A percentile compares a stretch with the other conserved stretches of the same genome.
These are phyloP conservation scores for Aulostomus chinensis DNA, from an alignment of 2,797 vertebrate species.

Conservation along the genomic window DNA sequence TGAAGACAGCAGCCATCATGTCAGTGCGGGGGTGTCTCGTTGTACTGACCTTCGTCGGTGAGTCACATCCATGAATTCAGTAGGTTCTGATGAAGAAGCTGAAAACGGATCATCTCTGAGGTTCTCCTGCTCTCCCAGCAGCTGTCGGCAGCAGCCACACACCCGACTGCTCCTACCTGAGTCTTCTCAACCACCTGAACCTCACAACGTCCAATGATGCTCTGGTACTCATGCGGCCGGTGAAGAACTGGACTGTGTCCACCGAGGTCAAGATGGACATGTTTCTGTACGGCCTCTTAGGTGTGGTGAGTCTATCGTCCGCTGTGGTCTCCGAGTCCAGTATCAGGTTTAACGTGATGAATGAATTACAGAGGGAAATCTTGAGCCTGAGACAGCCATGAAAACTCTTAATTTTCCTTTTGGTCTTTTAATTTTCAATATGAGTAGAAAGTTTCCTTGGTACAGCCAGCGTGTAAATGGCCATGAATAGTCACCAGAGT, in stretches of 20 bases:
- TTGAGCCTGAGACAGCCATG: no score
- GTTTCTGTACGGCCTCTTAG: conserved; percentile 54
- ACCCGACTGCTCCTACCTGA: conserved; percentile 59
- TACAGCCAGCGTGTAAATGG: no score
- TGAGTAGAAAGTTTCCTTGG: no score
- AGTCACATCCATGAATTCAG: background rate
- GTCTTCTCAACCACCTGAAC: conserved; percentile 55
- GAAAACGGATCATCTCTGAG: no score
- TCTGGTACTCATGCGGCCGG: conserved; percentile 50
- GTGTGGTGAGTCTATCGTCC: conserved; percentile 66
- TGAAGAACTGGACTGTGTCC: conserved; percentile 50
- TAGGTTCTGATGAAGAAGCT: no score
- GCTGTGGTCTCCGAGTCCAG: no score
- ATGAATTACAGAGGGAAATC: no score
- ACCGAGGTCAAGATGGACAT: conserved; percentile 35
- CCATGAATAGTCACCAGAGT: background rate
- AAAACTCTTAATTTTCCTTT: no score
- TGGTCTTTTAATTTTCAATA: no score
- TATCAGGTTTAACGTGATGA: no score
- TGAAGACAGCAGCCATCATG: background rate
- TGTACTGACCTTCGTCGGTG: background rate
- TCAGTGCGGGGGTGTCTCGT: background rate
- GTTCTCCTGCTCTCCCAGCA: background rate
- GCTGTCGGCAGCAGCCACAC: conserved; percentile 14
- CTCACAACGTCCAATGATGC: conserved; percentile 14